These are phyloP conservation scores for Hesperophylax magnus DNA, from an alignment of 1,140 invertebrate genomes.

Conservation along the genomic window DNA sequence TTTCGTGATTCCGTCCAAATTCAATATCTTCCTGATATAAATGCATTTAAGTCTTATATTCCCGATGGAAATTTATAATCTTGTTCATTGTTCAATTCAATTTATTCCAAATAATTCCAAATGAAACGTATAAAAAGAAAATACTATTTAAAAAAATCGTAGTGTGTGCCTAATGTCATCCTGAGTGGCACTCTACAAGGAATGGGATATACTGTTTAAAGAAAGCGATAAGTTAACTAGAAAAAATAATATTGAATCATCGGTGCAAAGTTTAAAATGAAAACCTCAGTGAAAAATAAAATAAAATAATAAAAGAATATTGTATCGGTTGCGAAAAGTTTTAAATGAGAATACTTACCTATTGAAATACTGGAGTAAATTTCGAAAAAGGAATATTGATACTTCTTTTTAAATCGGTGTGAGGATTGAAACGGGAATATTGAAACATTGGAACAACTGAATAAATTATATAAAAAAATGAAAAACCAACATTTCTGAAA, in stretches of 20 bases:
- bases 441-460: too few relatives aligned
- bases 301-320: too few relatives aligned
- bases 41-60: neutral
- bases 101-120: neutral
- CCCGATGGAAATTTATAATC: conserved; percentile 26
- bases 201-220: too few relatives aligned
- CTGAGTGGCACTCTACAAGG: conserved; percentile 38
- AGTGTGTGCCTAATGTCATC: conserved; percentile 35
- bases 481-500: neutral
- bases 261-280: too few relatives aligned
- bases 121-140: conserved; percentile 8
- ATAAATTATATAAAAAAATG: too few relatives aligned
- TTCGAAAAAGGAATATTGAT: neutral
- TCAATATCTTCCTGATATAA: conserved; percentile 7
- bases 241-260: too few relatives aligned
- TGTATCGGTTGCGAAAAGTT: too few relatives aligned
- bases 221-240: too few relatives aligned
- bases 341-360: too few relatives aligned
- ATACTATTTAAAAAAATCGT: neutral
- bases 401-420: neutral
- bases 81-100: conserved; percentile 1
- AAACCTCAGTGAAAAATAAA: neutral
- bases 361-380: neutral
- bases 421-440: neutral
- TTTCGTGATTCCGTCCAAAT: neutral